phyloP scores from a whole-genome alignment of 2,797 vertebrate genomes.

The Odontamblyopus rebecca region DNA sequence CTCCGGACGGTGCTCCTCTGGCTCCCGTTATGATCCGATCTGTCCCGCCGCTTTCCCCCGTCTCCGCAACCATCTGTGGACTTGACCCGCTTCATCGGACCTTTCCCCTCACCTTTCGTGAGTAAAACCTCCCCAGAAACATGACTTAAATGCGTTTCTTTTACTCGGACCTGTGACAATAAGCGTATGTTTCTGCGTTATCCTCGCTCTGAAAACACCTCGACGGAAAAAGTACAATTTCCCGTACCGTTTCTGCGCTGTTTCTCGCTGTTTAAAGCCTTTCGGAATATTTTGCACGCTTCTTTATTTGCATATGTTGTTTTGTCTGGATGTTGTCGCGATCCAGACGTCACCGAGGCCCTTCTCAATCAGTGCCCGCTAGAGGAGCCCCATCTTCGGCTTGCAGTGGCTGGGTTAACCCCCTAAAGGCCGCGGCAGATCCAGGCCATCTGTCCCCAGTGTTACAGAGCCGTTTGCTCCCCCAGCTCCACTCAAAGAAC shows the following conservation, averaged over 20 bases:
- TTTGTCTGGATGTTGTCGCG: neutral
- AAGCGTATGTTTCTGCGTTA: neutral
- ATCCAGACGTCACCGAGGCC: constrained; percentile 34
- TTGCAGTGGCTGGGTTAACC: constrained; percentile 35
- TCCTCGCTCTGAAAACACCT: constrained; percentile 18
- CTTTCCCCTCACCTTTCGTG: constrained; percentile 12
- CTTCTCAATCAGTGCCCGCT: constrained; percentile 1
- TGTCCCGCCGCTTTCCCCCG: constrained; percentile 2
- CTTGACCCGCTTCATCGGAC: neutral
- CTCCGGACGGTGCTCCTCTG: constrained; percentile 19
- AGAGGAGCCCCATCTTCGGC: constrained; percentile 7
- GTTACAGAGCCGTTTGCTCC: neutral
- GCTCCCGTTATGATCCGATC: constrained; percentile 26
- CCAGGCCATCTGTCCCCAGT: neutral
- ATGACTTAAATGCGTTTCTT: neutral
- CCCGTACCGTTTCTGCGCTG: neutral
- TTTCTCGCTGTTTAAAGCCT: accelerated
- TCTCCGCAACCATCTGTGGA: neutral
- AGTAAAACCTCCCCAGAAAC: constrained; percentile 18
- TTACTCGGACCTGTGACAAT: too few relatives aligned
- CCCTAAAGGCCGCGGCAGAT: constrained; percentile 6
- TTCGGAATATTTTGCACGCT: too few relatives aligned
- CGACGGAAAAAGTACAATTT: constrained; percentile 1
- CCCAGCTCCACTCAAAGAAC: neutral
- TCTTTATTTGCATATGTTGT: neutral